phyloP scores from a whole-genome alignment of 2,113 vertebrate genomes.

The Condylura cristata region DNA sequence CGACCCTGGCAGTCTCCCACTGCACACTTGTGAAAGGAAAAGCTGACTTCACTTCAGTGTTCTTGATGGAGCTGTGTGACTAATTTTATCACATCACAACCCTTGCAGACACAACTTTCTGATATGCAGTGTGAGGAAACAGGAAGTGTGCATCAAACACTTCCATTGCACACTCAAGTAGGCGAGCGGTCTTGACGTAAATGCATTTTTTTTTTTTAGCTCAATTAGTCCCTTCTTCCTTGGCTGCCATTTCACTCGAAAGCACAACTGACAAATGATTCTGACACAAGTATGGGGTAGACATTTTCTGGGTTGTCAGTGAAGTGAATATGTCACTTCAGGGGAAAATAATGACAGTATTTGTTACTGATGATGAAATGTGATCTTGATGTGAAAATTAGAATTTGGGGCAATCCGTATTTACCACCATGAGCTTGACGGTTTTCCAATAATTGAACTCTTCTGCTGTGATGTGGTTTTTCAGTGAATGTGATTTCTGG shows the following conservation, averaged over 20 bases:
- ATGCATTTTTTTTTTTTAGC: background rate
- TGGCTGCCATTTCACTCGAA: background rate
- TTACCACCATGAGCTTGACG: background rate
- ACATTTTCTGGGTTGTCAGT: background rate
- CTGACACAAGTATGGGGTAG: background rate
- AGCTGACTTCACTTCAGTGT: background rate
- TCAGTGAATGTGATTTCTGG: background rate
- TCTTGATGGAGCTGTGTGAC: background rate
- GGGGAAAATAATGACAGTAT: background rate
- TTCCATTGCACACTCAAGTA: background rate
- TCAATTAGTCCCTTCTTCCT: background rate
- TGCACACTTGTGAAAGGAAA: background rate
- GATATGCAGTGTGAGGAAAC: background rate
- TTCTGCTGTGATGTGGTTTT: too few species aligned
- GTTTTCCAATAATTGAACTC: background rate
- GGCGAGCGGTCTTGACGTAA: background rate
- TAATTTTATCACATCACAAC: background rate
- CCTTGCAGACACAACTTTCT: background rate
- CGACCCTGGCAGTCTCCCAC: rapidly evolving
- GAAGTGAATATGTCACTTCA: background rate
- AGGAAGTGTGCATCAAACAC: rapidly evolving
- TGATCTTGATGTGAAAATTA: background rate
- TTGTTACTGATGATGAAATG: background rate
- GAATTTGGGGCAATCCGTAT: background rate
- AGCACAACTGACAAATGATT: background rate